These are phyloP conservation scores for Gambusia yucatana DNA, from an alignment of 2,797 vertebrate species.

Conservation along the genomic window DNA sequence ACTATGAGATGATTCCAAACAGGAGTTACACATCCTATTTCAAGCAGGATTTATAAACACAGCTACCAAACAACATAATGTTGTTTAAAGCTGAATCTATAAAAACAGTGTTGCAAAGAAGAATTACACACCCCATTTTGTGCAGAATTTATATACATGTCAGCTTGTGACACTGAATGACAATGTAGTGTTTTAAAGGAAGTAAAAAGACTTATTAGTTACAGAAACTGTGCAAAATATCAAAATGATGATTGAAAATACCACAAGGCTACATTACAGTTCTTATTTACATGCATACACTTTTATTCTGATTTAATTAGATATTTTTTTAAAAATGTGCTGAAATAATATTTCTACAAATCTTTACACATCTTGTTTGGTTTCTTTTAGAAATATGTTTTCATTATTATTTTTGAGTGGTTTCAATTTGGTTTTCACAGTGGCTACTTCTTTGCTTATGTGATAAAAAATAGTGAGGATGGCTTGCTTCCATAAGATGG, in stretches of 20 bases:
- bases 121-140: neutral
- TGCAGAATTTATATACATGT: neutral
- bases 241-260: neutral
- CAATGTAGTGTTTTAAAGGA: neutral
- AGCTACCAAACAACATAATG: neutral
- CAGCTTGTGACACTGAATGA: neutral
- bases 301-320: neutral
- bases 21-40: neutral
- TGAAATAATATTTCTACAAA: neutral
- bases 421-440: slow-evolving; percentile 9
- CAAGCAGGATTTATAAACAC: neutral
- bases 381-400: too few relatives aligned
- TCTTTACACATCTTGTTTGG: neutral
- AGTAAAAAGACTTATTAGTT: neutral
- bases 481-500: slow-evolving; percentile 58
- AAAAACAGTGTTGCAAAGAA: neutral
- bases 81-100: neutral
- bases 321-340: neutral
- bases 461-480: slow-evolving; percentile 27
- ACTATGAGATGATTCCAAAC: neutral
- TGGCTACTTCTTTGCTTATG: slow-evolving; percentile 12
- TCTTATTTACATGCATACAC: neutral
- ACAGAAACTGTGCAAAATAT: neutral
- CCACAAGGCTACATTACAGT: too few relatives aligned
- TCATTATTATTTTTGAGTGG: neutral